These are phyloP conservation scores for Rotaria sp. DNA, from an alignment of 2,888 invertebrate species.

Conservation along the genomic window DNA sequence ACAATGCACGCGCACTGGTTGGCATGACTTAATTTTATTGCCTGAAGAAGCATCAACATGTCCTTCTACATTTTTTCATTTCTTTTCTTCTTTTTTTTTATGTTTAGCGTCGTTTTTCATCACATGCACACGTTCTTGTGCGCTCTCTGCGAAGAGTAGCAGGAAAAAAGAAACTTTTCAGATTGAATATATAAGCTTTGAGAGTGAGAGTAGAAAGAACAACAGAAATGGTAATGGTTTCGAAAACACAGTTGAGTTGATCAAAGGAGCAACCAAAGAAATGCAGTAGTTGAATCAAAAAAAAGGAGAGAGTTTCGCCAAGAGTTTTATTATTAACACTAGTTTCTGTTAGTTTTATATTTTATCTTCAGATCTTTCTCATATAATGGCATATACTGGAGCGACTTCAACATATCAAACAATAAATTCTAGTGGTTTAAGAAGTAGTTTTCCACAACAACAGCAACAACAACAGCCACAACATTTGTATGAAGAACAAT, in stretches of 20 bases:
- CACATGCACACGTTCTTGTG: too few relatives aligned
- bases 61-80: not conserved
- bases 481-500: not conserved
- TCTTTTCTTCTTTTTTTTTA: not conserved
- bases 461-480: not conserved
- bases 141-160: too few relatives aligned
- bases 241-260: not conserved
- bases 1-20: not conserved
- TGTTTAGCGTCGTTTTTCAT: too few relatives aligned
- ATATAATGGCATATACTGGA: not conserved
- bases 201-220: too few relatives aligned
- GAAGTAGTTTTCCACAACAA: not conserved
- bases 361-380: not conserved
- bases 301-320: not conserved
- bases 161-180: too few relatives aligned
- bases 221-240: too few relatives aligned
- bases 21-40: not conserved
- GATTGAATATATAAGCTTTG: too few relatives aligned
- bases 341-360: not conserved
- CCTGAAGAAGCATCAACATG: not conserved
- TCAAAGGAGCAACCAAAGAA: not conserved
- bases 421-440: not conserved
- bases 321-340: not conserved
- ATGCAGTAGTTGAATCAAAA: not conserved
- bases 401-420: not conserved